Conservation (phyloP, 2,888 invertebrate genomes). For the Lithosia quadra region DNA sequence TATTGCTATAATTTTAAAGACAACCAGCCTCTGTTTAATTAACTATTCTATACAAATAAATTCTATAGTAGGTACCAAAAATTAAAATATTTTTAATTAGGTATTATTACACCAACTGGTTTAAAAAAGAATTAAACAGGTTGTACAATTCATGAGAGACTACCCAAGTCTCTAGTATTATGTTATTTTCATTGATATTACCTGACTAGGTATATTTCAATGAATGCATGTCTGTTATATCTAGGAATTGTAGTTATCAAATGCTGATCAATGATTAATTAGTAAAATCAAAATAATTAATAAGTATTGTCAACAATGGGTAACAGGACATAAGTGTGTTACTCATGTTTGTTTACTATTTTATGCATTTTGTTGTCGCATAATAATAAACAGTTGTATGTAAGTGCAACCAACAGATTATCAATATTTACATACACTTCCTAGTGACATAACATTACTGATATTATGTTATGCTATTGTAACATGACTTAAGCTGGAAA, state of each 20-base stretch:
- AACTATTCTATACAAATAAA: slow-evolving; percentile 13
- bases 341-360: slow-evolving; percentile 80
- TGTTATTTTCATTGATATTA: neutral
- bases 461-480: slow-evolving; percentile 18
- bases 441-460: slow-evolving; percentile 61
- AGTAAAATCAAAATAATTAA: slow-evolving; percentile 45
- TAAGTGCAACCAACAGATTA: slow-evolving; percentile 59
- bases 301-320: slow-evolving; percentile 52
- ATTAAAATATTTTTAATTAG: neutral
- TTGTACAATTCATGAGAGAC: neutral
- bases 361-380: slow-evolving; percentile 75
- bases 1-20: slow-evolving; percentile 40
- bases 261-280: slow-evolving; percentile 15
- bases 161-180: neutral
- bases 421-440: slow-evolving; percentile 71
- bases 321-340: slow-evolving; percentile 58
- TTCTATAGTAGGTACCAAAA: neutral
- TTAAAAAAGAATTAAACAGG: neutral
- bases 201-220: neutral
- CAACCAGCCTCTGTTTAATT: slow-evolving; percentile 15
- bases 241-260: slow-evolving; percentile 6
- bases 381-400: slow-evolving; percentile 73
- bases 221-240: neutral
- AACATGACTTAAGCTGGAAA: slow-evolving; percentile 45
- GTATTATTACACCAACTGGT: slow-evolving; percentile 5